Evolutionary conservation across 2,888 invertebrate genomes (phyloP).

Genomic region (Oligia latruncula): DNA sequence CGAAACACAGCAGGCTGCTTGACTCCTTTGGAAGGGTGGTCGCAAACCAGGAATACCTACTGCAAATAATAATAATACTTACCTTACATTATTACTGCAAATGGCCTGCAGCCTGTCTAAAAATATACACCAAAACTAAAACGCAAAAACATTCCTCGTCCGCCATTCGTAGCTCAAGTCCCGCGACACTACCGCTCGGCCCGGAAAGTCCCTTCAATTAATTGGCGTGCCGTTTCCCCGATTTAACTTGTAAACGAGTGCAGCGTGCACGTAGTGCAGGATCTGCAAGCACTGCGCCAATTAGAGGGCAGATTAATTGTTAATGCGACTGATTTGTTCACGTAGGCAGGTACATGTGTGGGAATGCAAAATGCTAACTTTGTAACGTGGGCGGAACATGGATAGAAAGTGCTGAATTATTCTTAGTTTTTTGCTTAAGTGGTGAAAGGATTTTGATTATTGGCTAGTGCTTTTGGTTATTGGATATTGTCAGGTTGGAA

Average conservation of each 20-base stretch:
- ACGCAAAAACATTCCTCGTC: neutral
- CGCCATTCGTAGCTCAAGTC: slow-evolving; percentile 50
- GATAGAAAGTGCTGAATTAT: neutral
- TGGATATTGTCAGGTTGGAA: neutral
- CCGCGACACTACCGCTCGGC: slow-evolving; percentile 74
- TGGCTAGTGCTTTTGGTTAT: neutral
- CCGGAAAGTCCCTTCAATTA: slow-evolving; percentile 82
- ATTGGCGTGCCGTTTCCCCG: slow-evolving; percentile 80
- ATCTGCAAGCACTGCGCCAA: slow-evolving; percentile 58
- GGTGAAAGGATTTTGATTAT: neutral
- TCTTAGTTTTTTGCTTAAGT: neutral
- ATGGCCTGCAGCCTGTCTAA: neutral
- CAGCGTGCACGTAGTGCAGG: slow-evolving; percentile 61
- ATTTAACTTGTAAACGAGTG: slow-evolving; percentile 87
- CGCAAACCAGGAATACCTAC: too few relatives aligned
- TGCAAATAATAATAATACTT: neutral
- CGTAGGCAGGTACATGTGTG: slow-evolving; percentile 14
- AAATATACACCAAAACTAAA: neutral
- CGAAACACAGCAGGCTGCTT: too few relatives aligned
- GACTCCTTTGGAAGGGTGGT: too few relatives aligned
- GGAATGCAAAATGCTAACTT: slow-evolving; percentile 17
- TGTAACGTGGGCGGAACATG: neutral
- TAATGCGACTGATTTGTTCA: slow-evolving; percentile 61
- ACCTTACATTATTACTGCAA: neutral
- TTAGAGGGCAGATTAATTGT: slow-evolving; percentile 62